Base-by-base conservation (phyloP, 2,113 vertebrate species). In the Eptesicus fuscus region DNA sequence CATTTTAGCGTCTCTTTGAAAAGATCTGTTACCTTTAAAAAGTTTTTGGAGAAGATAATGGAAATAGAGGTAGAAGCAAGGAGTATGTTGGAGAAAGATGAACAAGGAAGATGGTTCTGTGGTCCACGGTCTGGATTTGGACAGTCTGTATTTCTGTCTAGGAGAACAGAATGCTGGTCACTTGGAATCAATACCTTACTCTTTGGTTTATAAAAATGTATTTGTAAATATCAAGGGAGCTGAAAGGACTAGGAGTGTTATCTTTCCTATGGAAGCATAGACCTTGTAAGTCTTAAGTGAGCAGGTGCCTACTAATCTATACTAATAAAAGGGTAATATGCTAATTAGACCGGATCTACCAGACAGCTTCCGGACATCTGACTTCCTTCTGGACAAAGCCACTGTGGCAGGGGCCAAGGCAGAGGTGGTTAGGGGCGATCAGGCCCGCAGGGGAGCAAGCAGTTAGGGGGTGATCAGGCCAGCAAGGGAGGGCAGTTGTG, bases 61-160 rank as follows among this genome's bases (percentile, higher is more conserved):
- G 37, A 89, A 87, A 92, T 17, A 87, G 7, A 74, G 42, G 1
- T 67, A 65, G 16, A 76, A 88, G 23, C 25, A 77, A 78, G 1
- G 49, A 63, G 13, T 32, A 59, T 35, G 1, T 25, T 73, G 8
- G 28, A 79, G 28, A 87, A 79, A 79, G 13, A 79, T n/a, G 49
- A 69, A 59, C 11, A 63, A 93, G 11, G 9, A 56, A 10, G 7
- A 76, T 18, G 9, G 1, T 56, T 93, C 11, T 79, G 8, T 40
- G 18, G 7, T 5, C 7, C 17, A 23, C 0, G 22, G 25, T 28
- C 49, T 42, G 14, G 2, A 44, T 67, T 61, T 14, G 1, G 30
- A 88, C 12, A 0, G 1, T 30, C n/a, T 83, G 2, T 23, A 51
- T 8, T 63, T 49, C 30, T 77, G 0, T 22, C 7, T 69, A 40